Conservation (phyloP, 2,113 vertebrate genomes). For the Vulpes vulpes region DNA sequence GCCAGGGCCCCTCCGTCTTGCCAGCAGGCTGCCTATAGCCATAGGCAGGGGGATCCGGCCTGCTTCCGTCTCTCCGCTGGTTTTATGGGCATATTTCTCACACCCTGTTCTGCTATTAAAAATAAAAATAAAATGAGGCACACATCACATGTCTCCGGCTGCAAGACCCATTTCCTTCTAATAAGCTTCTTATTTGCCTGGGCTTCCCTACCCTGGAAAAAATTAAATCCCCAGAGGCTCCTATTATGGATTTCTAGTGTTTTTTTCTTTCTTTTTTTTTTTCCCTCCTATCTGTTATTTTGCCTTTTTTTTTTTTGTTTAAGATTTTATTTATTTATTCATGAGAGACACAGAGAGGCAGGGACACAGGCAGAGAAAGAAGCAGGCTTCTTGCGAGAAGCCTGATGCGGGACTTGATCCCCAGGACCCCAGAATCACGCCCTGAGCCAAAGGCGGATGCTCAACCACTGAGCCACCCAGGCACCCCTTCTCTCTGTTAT, state of each 20-base stretch:
- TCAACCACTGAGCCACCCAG: too few relatives aligned
- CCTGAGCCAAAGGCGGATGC: too few relatives aligned
- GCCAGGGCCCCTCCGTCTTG: background rate
- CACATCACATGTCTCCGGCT: slow-evolving; percentile 43
- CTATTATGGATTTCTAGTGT: slow-evolving; percentile 20
- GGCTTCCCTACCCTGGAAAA: background rate
- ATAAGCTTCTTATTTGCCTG: slow-evolving; percentile 41
- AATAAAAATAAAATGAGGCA: slow-evolving; percentile 70
- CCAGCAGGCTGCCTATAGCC: background rate
- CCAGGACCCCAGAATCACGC: too few relatives aligned
- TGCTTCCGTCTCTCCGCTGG: background rate
- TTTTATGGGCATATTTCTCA: slow-evolving; percentile 68
- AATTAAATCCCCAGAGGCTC: slow-evolving; percentile 36
- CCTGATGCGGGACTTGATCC: too few relatives aligned
- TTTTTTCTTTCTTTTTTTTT: background rate
- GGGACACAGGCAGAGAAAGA: too few relatives aligned
- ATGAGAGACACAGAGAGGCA: too few relatives aligned
- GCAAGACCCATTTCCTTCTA: slow-evolving; percentile 63
- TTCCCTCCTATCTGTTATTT: background rate
- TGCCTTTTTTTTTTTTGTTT: background rate
- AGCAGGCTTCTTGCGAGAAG: too few relatives aligned
- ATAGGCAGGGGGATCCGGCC: background rate
- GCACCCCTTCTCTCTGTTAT: background rate
- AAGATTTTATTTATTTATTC: too few relatives aligned
- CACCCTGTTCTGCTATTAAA: slow-evolving; percentile 72